Evolutionary conservation across 2,113 vertebrate species (phyloP).

Genomic region (Mugil cephalus): DNA sequence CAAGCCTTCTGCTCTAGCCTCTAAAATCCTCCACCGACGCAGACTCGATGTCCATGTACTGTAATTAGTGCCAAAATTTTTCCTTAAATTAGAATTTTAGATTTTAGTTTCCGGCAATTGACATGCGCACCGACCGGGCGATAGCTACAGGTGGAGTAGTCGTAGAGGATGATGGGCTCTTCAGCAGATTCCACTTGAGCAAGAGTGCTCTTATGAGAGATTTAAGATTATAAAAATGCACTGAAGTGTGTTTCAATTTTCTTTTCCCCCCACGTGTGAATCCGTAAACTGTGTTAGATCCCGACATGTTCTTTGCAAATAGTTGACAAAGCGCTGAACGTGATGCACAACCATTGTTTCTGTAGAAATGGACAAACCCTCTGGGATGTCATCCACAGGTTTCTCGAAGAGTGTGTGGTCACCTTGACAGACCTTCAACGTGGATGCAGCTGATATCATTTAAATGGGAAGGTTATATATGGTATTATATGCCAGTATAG

Average conservation of each 20-base stretch:
- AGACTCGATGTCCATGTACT: background rate
- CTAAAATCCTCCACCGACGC: background rate
- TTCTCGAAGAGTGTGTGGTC: no score
- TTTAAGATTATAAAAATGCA: background rate
- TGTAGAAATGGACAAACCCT: no score
- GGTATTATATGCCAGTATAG: no score
- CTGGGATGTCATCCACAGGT: no score
- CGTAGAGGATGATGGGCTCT: background rate
- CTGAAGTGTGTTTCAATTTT: background rate
- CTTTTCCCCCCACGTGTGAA: no score
- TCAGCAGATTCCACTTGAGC: background rate
- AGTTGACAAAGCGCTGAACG: no score
- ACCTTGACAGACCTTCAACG: no score
- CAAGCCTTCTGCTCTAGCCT: slow-evolving; percentile 17
- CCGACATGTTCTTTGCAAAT: no score
- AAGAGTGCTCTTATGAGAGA: background rate
- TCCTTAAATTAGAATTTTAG: slow-evolving; percentile 38
- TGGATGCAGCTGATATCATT: no score
- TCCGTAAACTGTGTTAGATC: no score
- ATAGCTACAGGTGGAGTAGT: background rate
- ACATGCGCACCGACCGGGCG: background rate
- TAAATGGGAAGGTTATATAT: no score
- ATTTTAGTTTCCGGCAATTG: slow-evolving; percentile 9
- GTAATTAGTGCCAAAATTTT: slow-evolving; percentile 20
- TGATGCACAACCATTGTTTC: no score